Evolutionary conservation across 2,113 vertebrate genomes (phyloP), one percentile per base, ranked within the genome.

Genomic region (Brienomyrus longianalis): DNA sequence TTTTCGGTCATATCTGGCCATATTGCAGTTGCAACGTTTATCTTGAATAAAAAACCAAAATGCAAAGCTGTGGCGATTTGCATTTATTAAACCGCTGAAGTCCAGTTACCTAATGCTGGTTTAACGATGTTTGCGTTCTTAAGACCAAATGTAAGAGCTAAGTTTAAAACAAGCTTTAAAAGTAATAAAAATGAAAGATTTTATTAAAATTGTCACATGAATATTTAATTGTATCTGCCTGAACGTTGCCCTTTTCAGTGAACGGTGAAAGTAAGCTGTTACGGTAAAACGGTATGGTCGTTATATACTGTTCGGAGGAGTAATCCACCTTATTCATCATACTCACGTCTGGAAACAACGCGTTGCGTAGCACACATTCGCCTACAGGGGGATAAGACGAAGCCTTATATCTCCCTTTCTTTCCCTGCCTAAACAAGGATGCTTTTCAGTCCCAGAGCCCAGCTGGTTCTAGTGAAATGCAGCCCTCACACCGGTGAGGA

Each of bases 371-470:
- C 5, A 92, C 91, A 91, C 91, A 88, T 90, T 91, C 92, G 91
- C 94, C 93, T 91, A 92, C 66, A 87, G 51, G 89, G 90, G 80
- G 17, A 88, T 35, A 47, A 51, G 51, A 31, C 91, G 90, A 86
- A 91, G 93, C 93, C 93, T 93, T 93, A 93, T 88, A 90, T 91
- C 91, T 91, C 27, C 93, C 94, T 93, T 94, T 93, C 93, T 92
- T 95, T 94, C 94, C 95, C 92, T 89, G 90, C 92, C 90, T 91
- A 92, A 95, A 96, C 96, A 96, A 96, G 93, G 96, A 93, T 91
- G 93, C 91, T 94, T 95, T 96, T 96, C 93, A 96, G 93, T 17
- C 50, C 84, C 90, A 89, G 90, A 88, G 93, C 94, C 94, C 96
- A 96, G 96, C 96, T 96, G 96, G 96, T 95, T 93, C 11, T 91